These are phyloP conservation scores for Sphaeramia orbicularis DNA, from an alignment of 2,797 vertebrate genomes.

Conservation along the genomic window DNA sequence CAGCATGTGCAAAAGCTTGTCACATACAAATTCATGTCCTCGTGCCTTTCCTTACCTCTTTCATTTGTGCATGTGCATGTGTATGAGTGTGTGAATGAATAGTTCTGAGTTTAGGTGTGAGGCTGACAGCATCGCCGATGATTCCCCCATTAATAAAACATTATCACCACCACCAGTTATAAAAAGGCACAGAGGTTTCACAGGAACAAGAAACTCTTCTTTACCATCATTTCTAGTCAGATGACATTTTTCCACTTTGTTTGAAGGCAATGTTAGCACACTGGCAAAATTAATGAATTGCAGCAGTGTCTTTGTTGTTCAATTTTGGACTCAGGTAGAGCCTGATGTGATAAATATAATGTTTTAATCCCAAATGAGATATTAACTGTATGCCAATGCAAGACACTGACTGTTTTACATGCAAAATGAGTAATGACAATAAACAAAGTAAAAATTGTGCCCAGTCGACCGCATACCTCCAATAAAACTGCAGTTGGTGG, in stretches of 20 bases:
- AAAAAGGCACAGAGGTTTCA: constrained; percentile 26
- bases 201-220: constrained; percentile 20
- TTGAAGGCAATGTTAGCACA: constrained; percentile 8
- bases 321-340: neutral
- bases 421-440: neutral
- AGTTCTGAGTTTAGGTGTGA: constrained; percentile 15
- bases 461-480: neutral
- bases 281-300: constrained; percentile 31
- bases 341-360: constrained; percentile 8
- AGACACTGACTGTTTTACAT: neutral
- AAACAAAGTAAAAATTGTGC: neutral
- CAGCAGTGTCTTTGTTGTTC: neutral
- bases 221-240: constrained; percentile 12
- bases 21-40: constrained; percentile 40
- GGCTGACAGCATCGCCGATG: constrained; percentile 26
- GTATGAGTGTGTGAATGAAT: neutral
- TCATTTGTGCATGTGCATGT: neutral
- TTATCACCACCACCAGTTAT: constrained; percentile 23
- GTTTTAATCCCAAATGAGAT: constrained; percentile 11
- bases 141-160: constrained; percentile 60
- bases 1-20: constrained; percentile 45
- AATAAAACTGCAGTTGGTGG: neutral
- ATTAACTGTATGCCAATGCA: neutral
- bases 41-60: constrained; percentile 25
- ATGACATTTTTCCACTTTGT: constrained; percentile 12